Conservation (phyloP, 1,140 invertebrate species). For the Macrocentrus cingulum region DNA sequence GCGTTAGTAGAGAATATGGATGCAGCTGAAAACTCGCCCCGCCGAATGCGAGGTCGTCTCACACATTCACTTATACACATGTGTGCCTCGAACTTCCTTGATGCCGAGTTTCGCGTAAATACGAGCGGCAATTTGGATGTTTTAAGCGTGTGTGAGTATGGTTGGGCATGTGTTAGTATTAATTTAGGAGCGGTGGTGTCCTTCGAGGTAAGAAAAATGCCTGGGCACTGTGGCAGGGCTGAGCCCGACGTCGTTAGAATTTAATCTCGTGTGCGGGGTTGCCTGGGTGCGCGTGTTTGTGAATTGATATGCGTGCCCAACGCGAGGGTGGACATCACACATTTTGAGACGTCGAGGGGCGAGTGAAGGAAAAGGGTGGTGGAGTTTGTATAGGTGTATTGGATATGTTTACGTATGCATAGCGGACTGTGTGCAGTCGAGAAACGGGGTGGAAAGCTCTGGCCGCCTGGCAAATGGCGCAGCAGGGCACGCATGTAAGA, state of each 20-base stretch:
- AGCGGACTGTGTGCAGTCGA: neutral
- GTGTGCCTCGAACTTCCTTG: constrained; percentile 23
- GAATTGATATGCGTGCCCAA: constrained; percentile 27
- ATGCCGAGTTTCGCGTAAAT: constrained; percentile 13
- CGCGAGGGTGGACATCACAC: constrained; percentile 40
- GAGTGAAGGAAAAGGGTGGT: constrained; percentile 19
- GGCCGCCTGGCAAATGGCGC: constrained; percentile 2
- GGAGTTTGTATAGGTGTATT: neutral
- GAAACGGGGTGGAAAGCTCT: no score
- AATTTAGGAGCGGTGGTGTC: constrained; percentile 46
- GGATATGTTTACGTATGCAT: neutral
- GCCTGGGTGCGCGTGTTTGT: constrained; percentile 30
- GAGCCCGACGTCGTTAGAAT: constrained; percentile 46
- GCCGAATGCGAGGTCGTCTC: constrained; percentile 8
- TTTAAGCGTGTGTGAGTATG: constrained; percentile 20
- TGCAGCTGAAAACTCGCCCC: constrained; percentile 21
- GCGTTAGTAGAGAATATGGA: constrained; percentile 21
- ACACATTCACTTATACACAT: neutral
- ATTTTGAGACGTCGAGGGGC: constrained; percentile 30
- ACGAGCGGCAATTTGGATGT: constrained; percentile 16
- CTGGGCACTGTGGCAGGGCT: constrained; percentile 24
- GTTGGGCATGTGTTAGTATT: constrained; percentile 42
- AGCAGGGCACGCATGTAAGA: constrained; percentile 29
- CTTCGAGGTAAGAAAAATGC: constrained; percentile 55
- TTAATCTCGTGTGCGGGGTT: constrained; percentile 52